Evolutionary conservation across 2,797 vertebrate species (phyloP).

Genomic region (Pantherophis vulpinus): DNA sequence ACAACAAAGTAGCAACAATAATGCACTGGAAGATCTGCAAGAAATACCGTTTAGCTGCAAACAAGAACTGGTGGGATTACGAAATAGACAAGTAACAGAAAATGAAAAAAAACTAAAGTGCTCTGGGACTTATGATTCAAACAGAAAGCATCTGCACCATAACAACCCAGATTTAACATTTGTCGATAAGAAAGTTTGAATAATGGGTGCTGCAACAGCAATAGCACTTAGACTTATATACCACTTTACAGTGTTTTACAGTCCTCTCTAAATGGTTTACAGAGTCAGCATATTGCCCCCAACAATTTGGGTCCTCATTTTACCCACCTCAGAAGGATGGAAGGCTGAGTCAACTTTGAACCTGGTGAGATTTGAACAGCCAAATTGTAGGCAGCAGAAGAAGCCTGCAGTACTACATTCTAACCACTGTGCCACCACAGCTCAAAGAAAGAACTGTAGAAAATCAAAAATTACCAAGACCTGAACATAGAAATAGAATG

Average conservation of each 20-base stretch:
- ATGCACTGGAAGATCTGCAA: neutral
- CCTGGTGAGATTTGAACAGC: too few relatives aligned
- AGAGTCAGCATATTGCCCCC: too few relatives aligned
- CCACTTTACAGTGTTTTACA: too few relatives aligned
- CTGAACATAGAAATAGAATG: neutral
- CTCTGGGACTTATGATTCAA: neutral
- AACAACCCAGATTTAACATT: neutral
- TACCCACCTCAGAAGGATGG: too few relatives aligned
- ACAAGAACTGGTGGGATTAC: neutral
- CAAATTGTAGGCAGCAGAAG: too few relatives aligned
- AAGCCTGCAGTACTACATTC: too few relatives aligned
- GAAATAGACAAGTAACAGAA: neutral
- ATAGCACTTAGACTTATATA: too few relatives aligned
- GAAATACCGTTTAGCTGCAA: neutral
- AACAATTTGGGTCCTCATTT: too few relatives aligned
- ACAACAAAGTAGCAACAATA: neutral
- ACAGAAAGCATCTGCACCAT: too few relatives aligned
- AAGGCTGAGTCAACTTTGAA: too few relatives aligned
- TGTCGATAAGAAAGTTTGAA: neutral
- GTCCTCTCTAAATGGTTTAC: too few relatives aligned
- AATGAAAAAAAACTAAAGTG: neutral
- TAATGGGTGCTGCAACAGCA: neutral
- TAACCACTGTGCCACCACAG: too few relatives aligned
- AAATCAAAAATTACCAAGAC: neutral
- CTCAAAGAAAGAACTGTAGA: neutral